Conservation (phyloP, 2,113 vertebrate genomes). For the Myotis davidii region DNA sequence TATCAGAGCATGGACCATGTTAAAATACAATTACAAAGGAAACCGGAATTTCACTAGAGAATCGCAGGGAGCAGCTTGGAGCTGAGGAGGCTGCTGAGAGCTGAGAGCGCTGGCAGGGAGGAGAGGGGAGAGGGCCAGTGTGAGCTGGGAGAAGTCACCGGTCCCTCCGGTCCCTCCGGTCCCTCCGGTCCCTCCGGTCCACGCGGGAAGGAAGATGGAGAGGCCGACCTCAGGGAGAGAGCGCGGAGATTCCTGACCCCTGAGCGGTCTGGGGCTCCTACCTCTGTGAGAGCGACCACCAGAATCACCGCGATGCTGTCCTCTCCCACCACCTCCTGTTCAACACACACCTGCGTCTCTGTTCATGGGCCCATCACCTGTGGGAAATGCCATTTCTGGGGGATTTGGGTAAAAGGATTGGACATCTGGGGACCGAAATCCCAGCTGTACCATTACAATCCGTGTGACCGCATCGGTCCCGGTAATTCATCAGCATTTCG, state of each 20-base stretch:
- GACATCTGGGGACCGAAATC: neutral
- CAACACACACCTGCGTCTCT: neutral
- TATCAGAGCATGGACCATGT: conserved; percentile 76
- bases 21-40: conserved; percentile 77
- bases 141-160: neutral
- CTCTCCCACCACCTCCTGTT: neutral
- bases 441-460: neutral
- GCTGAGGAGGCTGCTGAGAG: conserved; percentile 56
- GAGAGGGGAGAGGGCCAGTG: neutral
- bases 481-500: neutral
- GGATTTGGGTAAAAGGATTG: neutral
- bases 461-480: neutral
- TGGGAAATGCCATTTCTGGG: neutral
- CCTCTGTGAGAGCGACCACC: no score
- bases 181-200: neutral
- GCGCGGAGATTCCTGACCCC: neutral
- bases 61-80: conserved; percentile 37
- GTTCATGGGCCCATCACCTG: neutral
- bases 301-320: no score
- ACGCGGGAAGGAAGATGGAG: neutral
- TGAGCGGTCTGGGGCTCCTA: neutral
- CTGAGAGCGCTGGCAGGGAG: conserved; percentile 32
- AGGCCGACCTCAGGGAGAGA: neutral
- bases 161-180: neutral
- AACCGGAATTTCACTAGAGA: conserved; percentile 71